Conservation (phyloP, 1,140 invertebrate genomes). For the Pseudachorutes palmiensis region DNA sequence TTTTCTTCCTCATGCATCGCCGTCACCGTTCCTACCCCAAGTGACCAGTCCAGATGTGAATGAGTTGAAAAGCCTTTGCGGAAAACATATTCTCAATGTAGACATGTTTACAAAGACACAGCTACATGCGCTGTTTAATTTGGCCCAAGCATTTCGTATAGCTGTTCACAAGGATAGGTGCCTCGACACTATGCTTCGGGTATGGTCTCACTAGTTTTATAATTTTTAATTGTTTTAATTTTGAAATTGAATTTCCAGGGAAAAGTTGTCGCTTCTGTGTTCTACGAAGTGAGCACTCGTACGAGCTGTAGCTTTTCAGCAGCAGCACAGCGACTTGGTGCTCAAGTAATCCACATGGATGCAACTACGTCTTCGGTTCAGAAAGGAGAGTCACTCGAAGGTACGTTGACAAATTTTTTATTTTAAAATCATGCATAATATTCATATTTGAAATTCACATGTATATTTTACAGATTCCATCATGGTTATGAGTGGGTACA, state of each 20-base stretch:
- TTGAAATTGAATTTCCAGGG: constrained; percentile 50
- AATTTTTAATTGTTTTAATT: constrained; percentile 14
- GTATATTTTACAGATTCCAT: constrained; percentile 58
- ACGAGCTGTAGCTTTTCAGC: constrained; percentile 92
- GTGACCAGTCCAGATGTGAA: constrained; percentile 8
- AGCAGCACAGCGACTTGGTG: constrained; percentile 92
- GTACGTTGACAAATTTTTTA: constrained; percentile 41
- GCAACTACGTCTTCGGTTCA: constrained; percentile 81
- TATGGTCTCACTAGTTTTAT: constrained; percentile 39
- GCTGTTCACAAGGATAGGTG: constrained; percentile 72
- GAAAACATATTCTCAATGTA: constrained; percentile 68
- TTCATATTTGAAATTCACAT: constrained; percentile 14
- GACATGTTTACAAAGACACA: constrained; percentile 82
- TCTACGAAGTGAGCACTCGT: constrained; percentile 94
- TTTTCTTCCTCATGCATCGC: no score
- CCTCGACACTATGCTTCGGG: constrained; percentile 75
- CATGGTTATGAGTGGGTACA: constrained; percentile 72
- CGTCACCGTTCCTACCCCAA: neutral
- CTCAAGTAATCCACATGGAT: constrained; percentile 81
- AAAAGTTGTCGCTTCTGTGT: constrained; percentile 90
- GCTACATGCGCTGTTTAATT: constrained; percentile 86
- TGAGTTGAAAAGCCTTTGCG: constrained; percentile 46
- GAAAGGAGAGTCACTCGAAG: constrained; percentile 93
- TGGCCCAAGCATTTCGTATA: constrained; percentile 77
- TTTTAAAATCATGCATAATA: neutral